These are phyloP conservation scores for Sardina pilchardus DNA, from an alignment of 2,113 vertebrate genomes.

Conservation along the genomic window DNA sequence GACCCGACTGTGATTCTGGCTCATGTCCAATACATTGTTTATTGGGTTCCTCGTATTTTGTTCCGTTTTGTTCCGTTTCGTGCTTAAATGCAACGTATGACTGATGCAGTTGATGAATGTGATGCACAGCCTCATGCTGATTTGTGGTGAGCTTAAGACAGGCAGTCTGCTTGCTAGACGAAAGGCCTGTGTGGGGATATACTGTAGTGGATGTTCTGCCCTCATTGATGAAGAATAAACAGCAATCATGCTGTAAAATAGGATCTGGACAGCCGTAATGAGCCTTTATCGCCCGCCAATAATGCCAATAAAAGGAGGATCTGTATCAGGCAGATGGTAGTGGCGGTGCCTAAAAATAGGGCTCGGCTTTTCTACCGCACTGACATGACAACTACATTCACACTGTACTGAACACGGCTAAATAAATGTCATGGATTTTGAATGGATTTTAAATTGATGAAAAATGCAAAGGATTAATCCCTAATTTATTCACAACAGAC, in stretches of 20 bases:
- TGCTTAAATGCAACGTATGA: not conserved
- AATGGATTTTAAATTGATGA: not conserved
- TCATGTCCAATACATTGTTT: not conserved
- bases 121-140: not conserved
- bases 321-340: not conserved
- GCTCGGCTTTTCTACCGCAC: not conserved
- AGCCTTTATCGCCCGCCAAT: not conserved
- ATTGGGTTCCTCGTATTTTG: not conserved
- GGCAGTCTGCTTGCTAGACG: not conserved
- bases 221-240: slow-evolving; percentile 27
- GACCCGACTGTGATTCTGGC: too few species aligned
- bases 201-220: not conserved
- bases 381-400: not conserved
- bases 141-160: not conserved
- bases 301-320: slow-evolving; percentile 3
- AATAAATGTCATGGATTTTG: not conserved
- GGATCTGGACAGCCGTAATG: slow-evolving; percentile 11
- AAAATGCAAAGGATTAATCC: not conserved
- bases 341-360: not conserved
- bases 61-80: not conserved
- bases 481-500: not conserved
- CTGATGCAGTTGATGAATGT: not conserved
- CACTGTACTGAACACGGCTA: not conserved
- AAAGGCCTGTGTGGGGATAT: not conserved
- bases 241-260: slow-evolving; percentile 41